Percentiles rank a stretch among this genome's conserved stretches.
Evolutionary conservation across 2,797 vertebrate species (phyloP).

Genomic region (Atherinosoma microstoma): DNA sequence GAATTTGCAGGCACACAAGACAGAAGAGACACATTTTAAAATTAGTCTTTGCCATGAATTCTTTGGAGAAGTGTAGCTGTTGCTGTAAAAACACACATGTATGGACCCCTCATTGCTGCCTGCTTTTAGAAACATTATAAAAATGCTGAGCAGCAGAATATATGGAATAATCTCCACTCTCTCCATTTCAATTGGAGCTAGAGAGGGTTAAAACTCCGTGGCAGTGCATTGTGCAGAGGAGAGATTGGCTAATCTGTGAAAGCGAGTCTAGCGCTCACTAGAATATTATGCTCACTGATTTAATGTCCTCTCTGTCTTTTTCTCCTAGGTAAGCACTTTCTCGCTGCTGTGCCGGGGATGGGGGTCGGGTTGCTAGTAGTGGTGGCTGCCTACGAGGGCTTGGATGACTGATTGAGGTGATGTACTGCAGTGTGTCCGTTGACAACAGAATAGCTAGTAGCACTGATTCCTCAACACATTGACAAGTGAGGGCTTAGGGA

Average conservation of each 20-base stretch:
- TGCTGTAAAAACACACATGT: conserved; percentile 35
- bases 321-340: conserved; percentile 88
- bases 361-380: conserved; percentile 69
- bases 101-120: conserved; percentile 29
- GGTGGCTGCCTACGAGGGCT: conserved; percentile 71
- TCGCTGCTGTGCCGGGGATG: conserved; percentile 65
- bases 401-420: conserved; percentile 85
- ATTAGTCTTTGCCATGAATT: conserved; percentile 2
- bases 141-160: conserved; percentile 70
- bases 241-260: conserved; percentile 84
- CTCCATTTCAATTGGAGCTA: conserved; percentile 76
- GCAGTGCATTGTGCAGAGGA: conserved; percentile 70
- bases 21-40: conserved; percentile 10
- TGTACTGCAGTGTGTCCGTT: conserved; percentile 77
- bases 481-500: conserved; percentile 42
- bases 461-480: conserved; percentile 65
- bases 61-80: conserved; percentile 28
- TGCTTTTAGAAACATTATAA: conserved; percentile 62
- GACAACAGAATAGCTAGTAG: conserved; percentile 70
- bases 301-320: conserved; percentile 83
- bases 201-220: conserved; percentile 75
- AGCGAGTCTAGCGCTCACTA: conserved; percentile 74
- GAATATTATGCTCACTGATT: conserved; percentile 83
- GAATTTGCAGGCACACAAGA: conserved; percentile 42
- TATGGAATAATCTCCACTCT: conserved; percentile 77